Evolutionary conservation across 1,140 invertebrate genomes (phyloP).

Genomic region (Hydropsyche tenuis): DNA sequence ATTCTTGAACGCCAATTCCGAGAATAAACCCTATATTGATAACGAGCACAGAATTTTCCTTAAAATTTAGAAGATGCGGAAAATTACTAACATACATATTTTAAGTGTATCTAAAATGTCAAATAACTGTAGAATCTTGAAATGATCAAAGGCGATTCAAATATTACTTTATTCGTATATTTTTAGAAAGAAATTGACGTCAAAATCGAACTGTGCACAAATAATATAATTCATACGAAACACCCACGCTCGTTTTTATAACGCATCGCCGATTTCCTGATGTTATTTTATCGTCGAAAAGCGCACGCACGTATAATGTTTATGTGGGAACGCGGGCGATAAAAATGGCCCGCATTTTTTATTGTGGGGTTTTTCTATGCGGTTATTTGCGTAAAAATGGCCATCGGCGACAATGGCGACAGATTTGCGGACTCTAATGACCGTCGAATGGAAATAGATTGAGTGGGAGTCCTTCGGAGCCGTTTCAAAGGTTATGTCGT

Average conservation of each 20-base stretch:
- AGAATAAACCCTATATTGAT: too few relatives aligned
- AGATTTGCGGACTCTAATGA: constrained; percentile 29
- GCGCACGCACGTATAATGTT: background rate
- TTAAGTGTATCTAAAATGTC: too few relatives aligned
- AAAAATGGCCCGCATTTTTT: background rate
- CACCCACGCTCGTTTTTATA: background rate
- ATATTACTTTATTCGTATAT: too few relatives aligned
- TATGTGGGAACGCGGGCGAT: background rate
- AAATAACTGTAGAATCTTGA: too few relatives aligned
- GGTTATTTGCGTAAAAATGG: constrained; percentile 33
- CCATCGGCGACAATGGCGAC: constrained; percentile 16
- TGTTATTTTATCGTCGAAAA: background rate
- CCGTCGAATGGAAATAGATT: constrained; percentile 34
- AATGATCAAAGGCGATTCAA: too few relatives aligned
- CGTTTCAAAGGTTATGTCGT: constrained; percentile 35
- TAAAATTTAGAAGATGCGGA: too few relatives aligned
- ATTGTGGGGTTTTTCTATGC: background rate
- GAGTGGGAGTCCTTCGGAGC: constrained; percentile 35
- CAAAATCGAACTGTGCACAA: too few relatives aligned
- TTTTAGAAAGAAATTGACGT: too few relatives aligned
- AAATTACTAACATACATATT: too few relatives aligned
- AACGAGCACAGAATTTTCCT: too few relatives aligned
- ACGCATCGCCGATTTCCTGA: background rate
- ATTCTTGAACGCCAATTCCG: too few relatives aligned
- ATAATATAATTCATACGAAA: background rate